Evolutionary conservation across 2,797 vertebrate species (phyloP), one percentile per base, ranked within the genome.

Genomic region (Sebastes taczanowskii): DNA sequence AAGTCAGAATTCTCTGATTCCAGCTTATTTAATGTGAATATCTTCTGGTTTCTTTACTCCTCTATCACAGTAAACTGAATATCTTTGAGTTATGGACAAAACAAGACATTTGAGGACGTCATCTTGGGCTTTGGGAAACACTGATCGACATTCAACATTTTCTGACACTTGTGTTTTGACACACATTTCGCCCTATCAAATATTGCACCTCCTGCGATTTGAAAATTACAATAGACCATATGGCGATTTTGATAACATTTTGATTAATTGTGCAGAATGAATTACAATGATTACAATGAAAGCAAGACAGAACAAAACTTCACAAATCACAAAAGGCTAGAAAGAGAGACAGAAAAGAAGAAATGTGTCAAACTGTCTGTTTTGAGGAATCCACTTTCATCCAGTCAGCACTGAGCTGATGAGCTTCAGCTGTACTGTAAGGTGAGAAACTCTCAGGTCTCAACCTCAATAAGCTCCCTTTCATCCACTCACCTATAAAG

Each of bases 401-500:
- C 3, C 10, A 52, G 20, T 65, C 55, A 46, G 7, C 49, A 29
- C 27, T 4, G 25, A 18, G 8, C 11, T 81, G 61, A 10, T 46
- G 42, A 71, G 64, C 68, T 8, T 70, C 42, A 55, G 27, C 52
- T 74, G 56, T 23, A 23, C 35, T 55, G 6, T 4, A 27, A 38
- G n/a, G 60, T 67, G 49, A 66, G 11, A 69, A 35, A 55, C 22
- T 9, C 56, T 27, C 64, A 69, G 60, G 6, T 71, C 63, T 83
- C 73, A 60, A 60, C 38, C 46, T 71, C 38, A 65, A 11, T 55
- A n/a, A 72, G 22, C 25, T 60, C 60, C 7, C 23, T 76, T 68
- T 76, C 11, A 84, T 84, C 76, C 30, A 22, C 59, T 74, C 66
- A 81, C 35, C 25, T 64, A 30, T 25, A 56, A 53, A 46, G 22